These are phyloP conservation scores for Drosophila monieri DNA, from an alignment of 2,888 invertebrate genomes.

Conservation along the genomic window DNA sequence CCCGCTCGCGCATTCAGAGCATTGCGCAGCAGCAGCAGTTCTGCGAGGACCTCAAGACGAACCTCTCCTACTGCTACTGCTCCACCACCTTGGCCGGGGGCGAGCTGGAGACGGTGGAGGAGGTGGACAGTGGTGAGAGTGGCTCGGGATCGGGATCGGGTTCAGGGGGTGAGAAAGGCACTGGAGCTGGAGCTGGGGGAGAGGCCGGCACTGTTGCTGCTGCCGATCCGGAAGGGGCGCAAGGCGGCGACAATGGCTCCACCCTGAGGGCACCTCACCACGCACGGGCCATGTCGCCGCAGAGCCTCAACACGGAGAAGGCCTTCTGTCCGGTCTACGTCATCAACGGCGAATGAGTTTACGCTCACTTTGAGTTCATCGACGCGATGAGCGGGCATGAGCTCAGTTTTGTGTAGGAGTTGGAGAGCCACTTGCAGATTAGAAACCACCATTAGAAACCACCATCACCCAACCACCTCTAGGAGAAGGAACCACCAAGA, in stretches of 20 bases:
- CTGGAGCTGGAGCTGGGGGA: background rate
- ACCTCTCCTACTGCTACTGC: slow-evolving; percentile 81
- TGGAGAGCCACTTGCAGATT: slow-evolving; percentile 9
- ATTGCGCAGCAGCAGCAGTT: slow-evolving; percentile 83
- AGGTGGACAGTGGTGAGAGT: slow-evolving; percentile 71
- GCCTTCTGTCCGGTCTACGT: slow-evolving; percentile 82
- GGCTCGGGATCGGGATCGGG: slow-evolving; percentile 15
- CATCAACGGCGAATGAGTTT: slow-evolving; percentile 83
- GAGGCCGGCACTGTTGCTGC: background rate
- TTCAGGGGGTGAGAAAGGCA: background rate
- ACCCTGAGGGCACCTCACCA: slow-evolving; percentile 43
- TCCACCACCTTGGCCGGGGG: slow-evolving; percentile 81
- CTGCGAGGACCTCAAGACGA: slow-evolving; percentile 82
- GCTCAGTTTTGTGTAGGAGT: slow-evolving; percentile 75
- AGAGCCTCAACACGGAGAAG: slow-evolving; percentile 71
- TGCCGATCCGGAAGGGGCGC: slow-evolving; percentile 33
- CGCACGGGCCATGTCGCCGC: slow-evolving; percentile 70
- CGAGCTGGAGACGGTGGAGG: slow-evolving; percentile 80
- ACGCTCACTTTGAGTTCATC: slow-evolving; percentile 82
- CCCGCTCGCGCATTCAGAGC: slow-evolving; percentile 83
- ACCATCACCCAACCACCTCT: slow-evolving; percentile 24
- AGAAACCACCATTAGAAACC: slow-evolving; percentile 18
- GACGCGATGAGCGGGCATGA: slow-evolving; percentile 79
- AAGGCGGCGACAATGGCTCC: slow-evolving; percentile 61
- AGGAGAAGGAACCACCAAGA: background rate